Conservation (phyloP, 2,888 invertebrate genomes). For the Sphaerophoria taeniata region DNA sequence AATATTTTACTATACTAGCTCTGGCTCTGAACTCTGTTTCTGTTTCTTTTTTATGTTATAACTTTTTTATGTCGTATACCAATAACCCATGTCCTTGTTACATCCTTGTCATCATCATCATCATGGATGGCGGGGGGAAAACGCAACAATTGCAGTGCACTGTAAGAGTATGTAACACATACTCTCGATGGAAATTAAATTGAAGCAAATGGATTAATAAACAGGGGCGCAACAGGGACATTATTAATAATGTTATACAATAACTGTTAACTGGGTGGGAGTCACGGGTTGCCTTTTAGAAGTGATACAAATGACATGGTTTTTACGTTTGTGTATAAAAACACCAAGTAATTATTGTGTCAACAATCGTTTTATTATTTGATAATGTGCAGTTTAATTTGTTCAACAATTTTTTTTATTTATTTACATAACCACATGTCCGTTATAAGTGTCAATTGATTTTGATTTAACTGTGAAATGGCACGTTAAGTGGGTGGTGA, state of each 20-base stretch:
- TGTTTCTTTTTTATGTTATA: conserved; percentile 21
- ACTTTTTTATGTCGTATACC: conserved; percentile 21
- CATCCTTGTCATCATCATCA: not conserved
- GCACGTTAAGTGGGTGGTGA: too few species aligned
- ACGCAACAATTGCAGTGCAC: conserved; percentile 6
- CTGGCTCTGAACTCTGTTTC: conserved; percentile 35
- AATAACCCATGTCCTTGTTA: conserved; percentile 62
- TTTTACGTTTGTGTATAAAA: not conserved
- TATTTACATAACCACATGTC: conserved; percentile 34
- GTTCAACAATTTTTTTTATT: conserved; percentile 22
- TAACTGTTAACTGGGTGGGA: conserved; percentile 17
- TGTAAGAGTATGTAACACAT: conserved; percentile 55
- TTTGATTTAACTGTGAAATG: conserved; percentile 58
- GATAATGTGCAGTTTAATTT: conserved; percentile 58
- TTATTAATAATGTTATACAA: conserved; percentile 49
- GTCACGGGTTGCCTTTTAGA: not conserved
- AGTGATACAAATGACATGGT: conserved; percentile 37
- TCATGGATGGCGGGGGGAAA: not conserved
- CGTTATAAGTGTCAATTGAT: conserved; percentile 25
- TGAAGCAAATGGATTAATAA: conserved; percentile 73
- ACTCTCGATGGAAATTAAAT: conserved; percentile 69
- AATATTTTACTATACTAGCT: conserved; percentile 54
- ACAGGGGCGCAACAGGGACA: conserved; percentile 55
- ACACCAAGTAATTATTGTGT: conserved; percentile 25
- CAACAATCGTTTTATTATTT: conserved; percentile 47